Evolutionary conservation across 2,797 vertebrate genomes (phyloP), one percentile per base, ranked within the genome.

Genomic region (Valencia hispanica): DNA sequence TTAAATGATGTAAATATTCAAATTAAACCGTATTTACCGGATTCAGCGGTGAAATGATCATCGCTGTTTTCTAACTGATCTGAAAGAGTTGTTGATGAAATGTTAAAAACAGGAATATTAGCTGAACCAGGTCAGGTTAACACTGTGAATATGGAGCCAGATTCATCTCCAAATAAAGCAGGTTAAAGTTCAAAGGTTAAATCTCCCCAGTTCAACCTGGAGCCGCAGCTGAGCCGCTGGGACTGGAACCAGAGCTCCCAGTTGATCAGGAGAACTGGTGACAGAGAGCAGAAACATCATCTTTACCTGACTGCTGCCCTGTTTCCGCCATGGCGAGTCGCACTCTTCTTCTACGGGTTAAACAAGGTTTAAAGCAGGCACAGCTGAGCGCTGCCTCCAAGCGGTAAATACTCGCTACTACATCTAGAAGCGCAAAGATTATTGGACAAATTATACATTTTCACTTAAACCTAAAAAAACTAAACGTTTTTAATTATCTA

Each of bases 251-350:
- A 9, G 27, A 32, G 1, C 3, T 11, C 3, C 39, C 1, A 48
- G 48, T 9, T 39, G 2, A 6, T 30, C 0, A 7, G 17, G 34
- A 0, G 72, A 69, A 1, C 51, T 39, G 12, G 0, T 8, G 1
- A 5, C 0, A 25, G 20, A 12, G 5, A 34, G 32, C 36, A 75
- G 70, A 68, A 70, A 63, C 83, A 39, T 50, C 39, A 15, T 66
- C 39, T 77, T 89, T 91, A 94, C 93, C 94, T 94, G 93, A 70
- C 81, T 90, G 91, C 75, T 91, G 89, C 27, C 90, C 91, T 32
- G 89, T 85, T 86, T 96, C 94, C 93, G 95, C 95, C 95, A 96
- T 96, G 83, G 77, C 51, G 74, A 79, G 1, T 53, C n/a, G 15
- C 57, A 0, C 0, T 83, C 82, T 87, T 87, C 88, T 88, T 91